Conservation (phyloP, 2,113 vertebrate species). For the Oenanthe melanoleuca region DNA sequence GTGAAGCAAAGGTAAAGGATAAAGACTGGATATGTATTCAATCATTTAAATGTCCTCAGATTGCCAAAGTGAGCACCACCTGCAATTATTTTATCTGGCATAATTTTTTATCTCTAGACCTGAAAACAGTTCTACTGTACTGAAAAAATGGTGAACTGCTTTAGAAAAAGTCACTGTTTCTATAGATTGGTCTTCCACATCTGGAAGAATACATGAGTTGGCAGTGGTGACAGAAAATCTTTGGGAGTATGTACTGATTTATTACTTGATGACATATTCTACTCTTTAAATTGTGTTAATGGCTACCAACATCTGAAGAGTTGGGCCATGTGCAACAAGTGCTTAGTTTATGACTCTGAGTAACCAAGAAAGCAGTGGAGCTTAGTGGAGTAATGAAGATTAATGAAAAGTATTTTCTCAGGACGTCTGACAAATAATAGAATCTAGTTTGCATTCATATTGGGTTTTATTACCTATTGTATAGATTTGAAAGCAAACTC, state of each 20-base stretch:
- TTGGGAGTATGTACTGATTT: neutral
- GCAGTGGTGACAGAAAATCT: neutral
- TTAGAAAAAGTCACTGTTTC: neutral
- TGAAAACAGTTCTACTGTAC: neutral
- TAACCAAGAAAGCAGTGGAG: slow-evolving; percentile 21
- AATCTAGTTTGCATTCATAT: neutral
- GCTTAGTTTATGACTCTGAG: neutral
- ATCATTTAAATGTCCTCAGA: neutral
- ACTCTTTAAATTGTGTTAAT: slow-evolving; percentile 20
- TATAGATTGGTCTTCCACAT: neutral
- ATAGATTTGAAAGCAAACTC: slow-evolving; percentile 12
- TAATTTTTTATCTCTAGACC: neutral
- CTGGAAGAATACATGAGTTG: neutral
- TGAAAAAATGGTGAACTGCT: neutral
- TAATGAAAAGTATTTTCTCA: neutral
- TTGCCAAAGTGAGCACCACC: neutral
- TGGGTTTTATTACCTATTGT: neutral
- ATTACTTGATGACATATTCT: slow-evolving; percentile 7
- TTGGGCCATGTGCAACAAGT: neutral
- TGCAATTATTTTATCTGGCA: neutral
- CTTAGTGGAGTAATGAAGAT: neutral
- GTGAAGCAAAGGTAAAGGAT: neutral
- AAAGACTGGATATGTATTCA: neutral
- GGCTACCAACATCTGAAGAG: neutral
- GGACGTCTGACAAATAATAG: neutral